phyloP scores from a whole-genome alignment of 2,797 vertebrate genomes.

The Babyrousa celebensis region DNA sequence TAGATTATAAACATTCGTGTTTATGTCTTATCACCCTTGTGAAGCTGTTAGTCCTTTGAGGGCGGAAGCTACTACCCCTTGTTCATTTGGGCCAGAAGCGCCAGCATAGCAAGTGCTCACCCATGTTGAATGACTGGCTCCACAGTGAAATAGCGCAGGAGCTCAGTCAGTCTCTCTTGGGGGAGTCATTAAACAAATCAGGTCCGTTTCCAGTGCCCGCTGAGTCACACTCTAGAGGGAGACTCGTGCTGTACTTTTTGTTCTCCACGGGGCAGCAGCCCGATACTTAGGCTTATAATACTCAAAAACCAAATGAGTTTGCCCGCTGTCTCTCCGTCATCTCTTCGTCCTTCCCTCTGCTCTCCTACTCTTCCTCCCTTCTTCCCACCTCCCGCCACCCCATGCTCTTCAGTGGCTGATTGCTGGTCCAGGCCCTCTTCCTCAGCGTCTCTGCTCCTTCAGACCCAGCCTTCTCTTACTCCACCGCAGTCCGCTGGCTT shows the following conservation, averaged over 20 bases:
- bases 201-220: background rate
- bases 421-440: conserved; percentile 11
- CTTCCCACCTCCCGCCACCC: background rate
- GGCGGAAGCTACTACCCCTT: background rate
- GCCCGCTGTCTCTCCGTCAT: background rate
- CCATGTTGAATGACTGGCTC: background rate
- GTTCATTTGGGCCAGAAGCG: conserved; percentile 1
- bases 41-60: background rate
- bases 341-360: conserved; percentile 33
- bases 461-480: conserved; percentile 50
- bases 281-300: background rate
- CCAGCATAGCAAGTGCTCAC: background rate
- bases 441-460: conserved; percentile 45
- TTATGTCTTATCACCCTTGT: background rate
- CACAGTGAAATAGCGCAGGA: background rate
- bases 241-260: background rate
- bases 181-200: background rate
- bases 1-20: background rate
- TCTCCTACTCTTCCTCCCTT: background rate
- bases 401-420: background rate
- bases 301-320: conserved; percentile 50
- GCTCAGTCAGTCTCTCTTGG: background rate
- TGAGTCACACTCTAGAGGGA: conserved; percentile 17
- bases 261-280: background rate
- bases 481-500: conserved; percentile 24